phyloP scores from a whole-genome alignment of 2,797 vertebrate species.

The Pangasius macronema region DNA sequence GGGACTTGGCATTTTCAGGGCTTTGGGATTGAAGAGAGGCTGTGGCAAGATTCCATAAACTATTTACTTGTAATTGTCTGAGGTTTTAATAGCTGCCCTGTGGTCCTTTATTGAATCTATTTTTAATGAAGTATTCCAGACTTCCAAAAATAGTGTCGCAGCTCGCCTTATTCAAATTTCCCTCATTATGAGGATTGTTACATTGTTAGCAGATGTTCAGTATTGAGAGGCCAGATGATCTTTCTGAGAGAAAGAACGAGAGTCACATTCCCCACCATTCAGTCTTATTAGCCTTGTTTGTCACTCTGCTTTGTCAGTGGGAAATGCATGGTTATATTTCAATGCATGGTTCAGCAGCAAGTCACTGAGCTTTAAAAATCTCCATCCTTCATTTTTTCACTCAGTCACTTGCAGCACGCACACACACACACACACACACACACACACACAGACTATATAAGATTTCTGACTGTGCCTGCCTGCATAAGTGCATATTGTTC shows the following conservation, averaged over 20 bases:
- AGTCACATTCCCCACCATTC: not conserved
- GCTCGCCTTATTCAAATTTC: not conserved
- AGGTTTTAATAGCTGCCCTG: not conserved
- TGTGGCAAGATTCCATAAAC: not conserved
- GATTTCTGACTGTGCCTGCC: not conserved
- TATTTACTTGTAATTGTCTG: not conserved
- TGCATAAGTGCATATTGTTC: not conserved
- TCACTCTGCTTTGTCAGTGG: constrained; percentile 32
- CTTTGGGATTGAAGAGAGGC: not conserved
- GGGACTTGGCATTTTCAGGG: not conserved
- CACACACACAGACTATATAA: not conserved
- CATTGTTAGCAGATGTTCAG: constrained; percentile 28
- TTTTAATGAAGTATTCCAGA: not conserved
- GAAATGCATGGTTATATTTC: constrained; percentile 14
- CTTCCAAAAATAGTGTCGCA: not conserved
- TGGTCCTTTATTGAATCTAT: not conserved
- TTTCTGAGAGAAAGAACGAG: not conserved
- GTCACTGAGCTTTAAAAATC: constrained; percentile 14
- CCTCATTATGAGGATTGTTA: not conserved
- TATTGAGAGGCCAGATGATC: constrained; percentile 4
- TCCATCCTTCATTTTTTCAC: not conserved
- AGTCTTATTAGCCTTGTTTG: not conserved
- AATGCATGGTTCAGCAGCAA: constrained; percentile 21
- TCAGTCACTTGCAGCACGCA: constrained; percentile 1
- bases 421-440: not conserved